Evolutionary conservation across 2,113 vertebrate genomes (phyloP), one percentile per base, ranked within the genome.

Genomic region (Perca flavescens): DNA sequence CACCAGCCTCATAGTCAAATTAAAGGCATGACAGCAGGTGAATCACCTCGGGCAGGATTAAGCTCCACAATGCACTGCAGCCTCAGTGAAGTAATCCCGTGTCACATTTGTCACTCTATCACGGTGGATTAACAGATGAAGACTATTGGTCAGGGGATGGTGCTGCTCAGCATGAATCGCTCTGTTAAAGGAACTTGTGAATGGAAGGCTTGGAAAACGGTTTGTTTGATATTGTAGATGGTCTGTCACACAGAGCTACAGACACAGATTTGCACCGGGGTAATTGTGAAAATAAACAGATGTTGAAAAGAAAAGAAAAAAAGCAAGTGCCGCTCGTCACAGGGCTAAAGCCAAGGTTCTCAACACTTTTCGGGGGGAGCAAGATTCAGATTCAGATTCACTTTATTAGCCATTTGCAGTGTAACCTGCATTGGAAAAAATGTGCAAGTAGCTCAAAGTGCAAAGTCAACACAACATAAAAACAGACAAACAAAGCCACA

Each of bases 241-340:
- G 53, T 66, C 21, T 54, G 28, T 65, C 34, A 36, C 62, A 14
- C 73, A 46, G 47, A 86, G 79, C 73, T 84, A 84, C 89, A 83
- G 86, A 87, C 85, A 56, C 82, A 80, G 68, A 58, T 69, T 86
- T 57, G 64, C 4, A 7, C n/a, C 46, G 66, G 79, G 19, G 52
- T 80, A 84, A 88, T 76, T 86, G 77, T 82, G 73, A 85, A 92
- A 92, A 86, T 83, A 90, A 92, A 92, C 81, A 87, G 52, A 64
- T 22, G 53, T 82, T 80, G 22, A 25, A 25, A 25, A 25, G 25
- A 25, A 25, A 25, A 25, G 25, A 5, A 16, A 5, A 49, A 72
- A 63, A 64, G n/a, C 11, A 13, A 4, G 31, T 21, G 70, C 70
- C 3, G 43, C 70, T 72, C 40, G 17, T 83, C 77, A 86, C 21